Base-by-base conservation (phyloP, 1,140 invertebrate genomes). In the Arctopsyche grandis region DNA sequence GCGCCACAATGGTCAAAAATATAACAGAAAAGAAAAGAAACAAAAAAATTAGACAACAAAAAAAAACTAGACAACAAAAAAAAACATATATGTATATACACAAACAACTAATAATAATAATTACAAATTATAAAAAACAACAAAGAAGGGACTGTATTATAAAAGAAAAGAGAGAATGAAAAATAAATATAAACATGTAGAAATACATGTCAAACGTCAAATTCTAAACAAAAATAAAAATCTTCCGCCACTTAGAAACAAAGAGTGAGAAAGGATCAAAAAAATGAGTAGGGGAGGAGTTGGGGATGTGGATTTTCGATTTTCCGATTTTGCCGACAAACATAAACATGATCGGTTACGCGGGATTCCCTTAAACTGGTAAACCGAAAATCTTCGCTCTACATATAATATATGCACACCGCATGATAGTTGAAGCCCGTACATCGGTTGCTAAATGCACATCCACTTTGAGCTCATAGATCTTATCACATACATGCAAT, bases 401-500 rank as follows among this genome's bases (percentile, higher is more conserved):
- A n/a, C n/a, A n/a, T n/a, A 81, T 78, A 81, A 81, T 78, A 81
- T 81, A 75, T 74, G 76, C 73, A 69, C 70, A 78, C 70, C 70
- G 43, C 79, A 73, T 79, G 58, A 79, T 73, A 69, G 77, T 19
- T 69, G n/a, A 10, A 1, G 48, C 48, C 16, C 16, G 43, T 52
- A 74, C 43, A 75, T 71, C 46, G 46, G 73, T 44, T 60, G 38
- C 60, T 78, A 60, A 75, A 75, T 75, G 71, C 75, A 79, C 43
- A 38, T 26, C 9, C 38, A 66, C 10, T 66, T 66, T 66, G 0
- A 1, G 9, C 9, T 0, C 56, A 21, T 19, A 60, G 9, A 19
- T 14, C 10, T 1, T 52, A 12, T 52, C n/a, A 3, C 0, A 21
- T 21, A 60, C 58, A 24, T 1, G 21, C 58, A 60, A 5, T 16